Percentiles rank a stretch among this genome's conserved stretches.
phyloP scores from a whole-genome alignment of 2,888 invertebrate species.

The Chrysina gloriosa region DNA sequence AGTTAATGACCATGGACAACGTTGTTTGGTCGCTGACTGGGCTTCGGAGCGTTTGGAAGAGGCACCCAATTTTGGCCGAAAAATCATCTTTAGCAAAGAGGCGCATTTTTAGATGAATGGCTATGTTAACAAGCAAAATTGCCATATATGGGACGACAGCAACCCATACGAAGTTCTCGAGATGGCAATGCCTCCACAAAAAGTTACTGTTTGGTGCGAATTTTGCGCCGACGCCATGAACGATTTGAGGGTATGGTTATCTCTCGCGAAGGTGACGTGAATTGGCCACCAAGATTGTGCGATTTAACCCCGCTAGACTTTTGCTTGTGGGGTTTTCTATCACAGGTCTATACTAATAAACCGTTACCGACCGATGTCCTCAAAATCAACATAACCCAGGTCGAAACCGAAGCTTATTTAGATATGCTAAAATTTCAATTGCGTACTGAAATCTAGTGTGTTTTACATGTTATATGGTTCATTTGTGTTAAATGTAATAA shows the following conservation, averaged over 20 bases:
- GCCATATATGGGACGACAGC: no score
- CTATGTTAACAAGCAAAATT: no score
- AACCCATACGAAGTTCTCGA: slow-evolving; percentile 47
- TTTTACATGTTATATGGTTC: no score
- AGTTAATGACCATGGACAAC: slow-evolving; percentile 45
- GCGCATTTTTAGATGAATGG: slow-evolving; percentile 45
- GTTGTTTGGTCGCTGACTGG: slow-evolving; percentile 47
- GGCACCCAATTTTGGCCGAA: slow-evolving; percentile 44
- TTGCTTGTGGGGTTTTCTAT: neutral
- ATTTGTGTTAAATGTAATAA: no score
- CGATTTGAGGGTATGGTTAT: slow-evolving; percentile 42
- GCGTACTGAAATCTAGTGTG: no score
- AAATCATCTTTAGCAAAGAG: slow-evolving; percentile 46
- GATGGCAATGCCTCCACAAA: slow-evolving; percentile 41
- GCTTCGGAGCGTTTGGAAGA: slow-evolving; percentile 45
- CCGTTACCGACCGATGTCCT: neutral
- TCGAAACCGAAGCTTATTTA: no score
- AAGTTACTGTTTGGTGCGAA: slow-evolving; percentile 42
- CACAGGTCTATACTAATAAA: neutral
- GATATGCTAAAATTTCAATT: no score
- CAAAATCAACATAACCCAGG: neutral
- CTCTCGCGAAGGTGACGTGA: neutral
- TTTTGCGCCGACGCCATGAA: slow-evolving; percentile 42
- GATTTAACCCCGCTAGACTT: neutral
- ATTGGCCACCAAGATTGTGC: neutral